Percentiles rank a stretch among this genome's conserved stretches.
Conservation (phyloP, 2,113 vertebrate species). For the Sitta europaea region DNA sequence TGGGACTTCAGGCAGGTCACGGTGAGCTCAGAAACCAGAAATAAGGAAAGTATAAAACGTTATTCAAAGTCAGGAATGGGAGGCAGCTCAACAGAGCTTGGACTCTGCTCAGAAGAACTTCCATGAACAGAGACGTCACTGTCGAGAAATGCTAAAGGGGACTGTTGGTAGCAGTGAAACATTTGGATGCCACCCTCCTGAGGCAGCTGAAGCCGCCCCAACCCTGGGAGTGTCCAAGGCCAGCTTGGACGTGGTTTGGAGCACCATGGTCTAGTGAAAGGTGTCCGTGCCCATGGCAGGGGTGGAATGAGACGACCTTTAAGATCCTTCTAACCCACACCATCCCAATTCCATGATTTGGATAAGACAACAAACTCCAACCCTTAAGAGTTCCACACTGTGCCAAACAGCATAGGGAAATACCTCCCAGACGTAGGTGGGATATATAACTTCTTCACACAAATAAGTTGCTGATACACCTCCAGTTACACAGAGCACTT, state of each 20-base stretch:
- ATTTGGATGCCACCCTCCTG: not conserved
- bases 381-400: rapidly evolving
- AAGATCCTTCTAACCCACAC: not conserved
- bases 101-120: rapidly evolving
- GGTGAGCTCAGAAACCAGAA: rapidly evolving
- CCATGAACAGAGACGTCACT: rapidly evolving
- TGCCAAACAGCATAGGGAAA: not conserved
- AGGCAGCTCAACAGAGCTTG: not conserved
- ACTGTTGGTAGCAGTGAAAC: rapidly evolving
- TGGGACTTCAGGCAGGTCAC: not conserved
- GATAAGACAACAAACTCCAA: not conserved
- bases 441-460: not conserved
- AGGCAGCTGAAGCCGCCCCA: not conserved
- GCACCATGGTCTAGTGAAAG: not conserved
- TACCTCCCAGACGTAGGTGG: not conserved
- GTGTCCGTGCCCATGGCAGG: not conserved
- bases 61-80: rapidly evolving
- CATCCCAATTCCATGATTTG: not conserved
- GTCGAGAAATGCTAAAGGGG: not conserved
- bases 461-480: not conserved
- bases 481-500: rapidly evolving
- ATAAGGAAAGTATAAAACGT: not conserved
- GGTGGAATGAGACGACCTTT: not conserved
- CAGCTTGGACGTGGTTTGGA: not conserved
- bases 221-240: not conserved